Conservation (phyloP, 2,113 vertebrate genomes). For the Channa maculata region DNA sequence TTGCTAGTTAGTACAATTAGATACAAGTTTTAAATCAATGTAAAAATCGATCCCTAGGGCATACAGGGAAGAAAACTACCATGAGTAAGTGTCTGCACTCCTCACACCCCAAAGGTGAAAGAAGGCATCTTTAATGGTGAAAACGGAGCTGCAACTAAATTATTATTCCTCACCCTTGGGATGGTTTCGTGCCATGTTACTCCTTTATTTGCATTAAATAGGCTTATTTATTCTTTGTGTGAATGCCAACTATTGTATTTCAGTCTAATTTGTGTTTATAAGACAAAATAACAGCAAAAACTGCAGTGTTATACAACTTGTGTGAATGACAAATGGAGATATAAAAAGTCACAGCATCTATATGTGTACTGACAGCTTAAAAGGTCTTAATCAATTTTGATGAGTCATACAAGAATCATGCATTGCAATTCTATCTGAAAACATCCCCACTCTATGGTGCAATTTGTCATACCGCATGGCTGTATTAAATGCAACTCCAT, state of each 20-base stretch:
- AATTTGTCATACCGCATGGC: constrained; percentile 43
- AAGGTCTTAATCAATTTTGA: constrained; percentile 62
- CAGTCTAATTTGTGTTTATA: constrained; percentile 17
- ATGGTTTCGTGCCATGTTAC: not conserved
- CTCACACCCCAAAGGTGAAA: constrained; percentile 17
- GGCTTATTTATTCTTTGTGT: not conserved
- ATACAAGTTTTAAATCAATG: not conserved
- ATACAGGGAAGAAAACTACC: not conserved
- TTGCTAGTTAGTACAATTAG: too few relatives aligned
- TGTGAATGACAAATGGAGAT: constrained; percentile 41
- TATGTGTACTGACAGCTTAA: constrained; percentile 47
- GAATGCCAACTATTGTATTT: not conserved
- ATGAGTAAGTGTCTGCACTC: not conserved
- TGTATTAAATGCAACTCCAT: constrained; percentile 23
- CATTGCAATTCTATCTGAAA: constrained; percentile 32
- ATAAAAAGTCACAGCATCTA: constrained; percentile 56
- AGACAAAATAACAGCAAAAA: constrained; percentile 48
- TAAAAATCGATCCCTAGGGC: not conserved
- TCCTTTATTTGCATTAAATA: constrained; percentile 23
- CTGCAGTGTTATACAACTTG: constrained; percentile 23
- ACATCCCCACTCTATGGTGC: constrained; percentile 40
- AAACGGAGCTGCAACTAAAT: constrained; percentile 4
- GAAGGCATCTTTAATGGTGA: constrained; percentile 17
- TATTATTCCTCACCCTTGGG: not conserved
- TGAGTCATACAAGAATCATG: constrained; percentile 54